phyloP scores from a whole-genome alignment of 2,797 vertebrate genomes.

The Melanotaenia trifasciata region DNA sequence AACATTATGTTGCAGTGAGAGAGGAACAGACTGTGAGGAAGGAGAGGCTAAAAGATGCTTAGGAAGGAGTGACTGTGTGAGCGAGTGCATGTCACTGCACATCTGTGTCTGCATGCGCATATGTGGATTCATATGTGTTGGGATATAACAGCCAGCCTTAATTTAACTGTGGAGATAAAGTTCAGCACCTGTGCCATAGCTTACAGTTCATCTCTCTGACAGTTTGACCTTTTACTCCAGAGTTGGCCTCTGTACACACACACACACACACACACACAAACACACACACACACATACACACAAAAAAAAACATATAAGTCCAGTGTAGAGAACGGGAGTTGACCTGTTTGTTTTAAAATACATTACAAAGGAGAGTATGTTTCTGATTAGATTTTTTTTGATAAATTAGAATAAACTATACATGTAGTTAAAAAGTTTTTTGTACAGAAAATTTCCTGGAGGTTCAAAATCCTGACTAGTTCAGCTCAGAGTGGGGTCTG shows the following conservation, averaged over 20 bases:
- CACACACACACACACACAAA: too few relatives aligned
- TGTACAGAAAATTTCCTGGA: constrained; percentile 39
- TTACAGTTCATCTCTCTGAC: not conserved
- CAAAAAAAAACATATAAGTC: not conserved
- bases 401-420: constrained; percentile 20
- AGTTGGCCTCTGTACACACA: not conserved
- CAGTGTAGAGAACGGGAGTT: not conserved
- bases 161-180: constrained; percentile 11
- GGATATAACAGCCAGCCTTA: constrained; percentile 8
- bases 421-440: constrained; percentile 23
- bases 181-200: constrained; percentile 4
- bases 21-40: constrained; percentile 16
- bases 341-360: constrained; percentile 2
- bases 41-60: constrained; percentile 30
- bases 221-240: constrained; percentile 4
- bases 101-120: constrained; percentile 4
- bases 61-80: not conserved
- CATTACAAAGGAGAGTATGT: not conserved
- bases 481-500: constrained; percentile 42
- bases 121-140: not conserved
- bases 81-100: not conserved
- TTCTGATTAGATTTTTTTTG: constrained; percentile 14
- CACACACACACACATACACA: too few relatives aligned
- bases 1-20: constrained; percentile 31
- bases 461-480: constrained; percentile 37